Evolutionary conservation across 1,140 invertebrate genomes (phyloP), one percentile per base, ranked within the genome.

Genomic region (Chlorops oryzae): DNA sequence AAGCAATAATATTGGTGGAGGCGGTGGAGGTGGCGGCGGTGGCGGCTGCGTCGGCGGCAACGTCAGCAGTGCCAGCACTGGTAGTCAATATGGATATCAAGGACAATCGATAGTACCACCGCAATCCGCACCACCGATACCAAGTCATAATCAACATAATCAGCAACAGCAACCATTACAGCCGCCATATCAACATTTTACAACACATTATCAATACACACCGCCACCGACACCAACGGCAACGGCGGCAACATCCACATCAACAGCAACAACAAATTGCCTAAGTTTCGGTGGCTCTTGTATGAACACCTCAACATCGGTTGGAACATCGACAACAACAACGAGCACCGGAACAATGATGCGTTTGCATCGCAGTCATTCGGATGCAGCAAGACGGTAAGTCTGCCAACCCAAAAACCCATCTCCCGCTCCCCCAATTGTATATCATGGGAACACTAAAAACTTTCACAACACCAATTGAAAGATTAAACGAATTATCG

Each of bases 381-480:
- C 66, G 15, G 66, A 70, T 59, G 60, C 66, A 32, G 60, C 64
- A 35, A 66, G 66, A 69, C 63, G 66, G 66, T 70, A 52, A 63
- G 66, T 58, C 5, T 17, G 6, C 35, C 27, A n/a, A n/a, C n/a
- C n/a, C n/a, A n/a, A n/a, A n/a, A n/a, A n/a, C n/a, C n/a, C n/a
- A n/a, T n/a, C n/a, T n/a, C n/a, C n/a, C n/a, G n/a, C n/a, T n/a
- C n/a, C n/a, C n/a, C n/a, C n/a, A n/a, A n/a, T n/a, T n/a, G n/a
- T n/a, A n/a, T n/a, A n/a, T n/a, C n/a, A n/a, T n/a, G n/a, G n/a
- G n/a, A n/a, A n/a, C n/a, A n/a, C n/a, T n/a, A n/a, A n/a, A n/a
- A n/a, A n/a, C n/a, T n/a, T n/a, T n/a, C n/a, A n/a, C n/a, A n/a
- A n/a, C n/a, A n/a, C n/a, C n/a, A n/a, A n/a, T n/a, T n/a, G n/a